Percentiles rank a stretch among this genome's conserved stretches.
Conservation (phyloP, 2,888 invertebrate genomes). For the Drosophila subquinaria region DNA sequence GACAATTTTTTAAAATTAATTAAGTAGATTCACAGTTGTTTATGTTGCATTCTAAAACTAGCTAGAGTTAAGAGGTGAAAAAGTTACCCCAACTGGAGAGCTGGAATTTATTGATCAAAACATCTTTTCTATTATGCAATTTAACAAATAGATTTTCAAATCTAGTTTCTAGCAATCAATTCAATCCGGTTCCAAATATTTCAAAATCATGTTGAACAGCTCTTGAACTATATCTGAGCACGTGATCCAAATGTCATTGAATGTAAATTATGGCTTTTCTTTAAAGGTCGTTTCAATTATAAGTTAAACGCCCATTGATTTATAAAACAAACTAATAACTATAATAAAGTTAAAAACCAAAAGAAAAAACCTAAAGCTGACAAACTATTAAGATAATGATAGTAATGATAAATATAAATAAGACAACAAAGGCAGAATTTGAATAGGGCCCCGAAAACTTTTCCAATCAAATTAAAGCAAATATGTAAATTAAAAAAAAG, state of each 20-base stretch:
- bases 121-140: neutral
- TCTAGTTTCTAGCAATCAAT: neutral
- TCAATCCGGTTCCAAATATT: slow-evolving; percentile 4
- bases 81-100: neutral
- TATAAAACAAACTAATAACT: slow-evolving; percentile 17
- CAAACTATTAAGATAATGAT: slow-evolving; percentile 26
- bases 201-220: neutral
- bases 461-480: slow-evolving; percentile 9
- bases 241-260: slow-evolving; percentile 62
- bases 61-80: neutral
- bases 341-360: slow-evolving; percentile 3
- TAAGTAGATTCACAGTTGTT: neutral
- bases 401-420: neutral
- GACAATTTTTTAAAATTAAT: neutral
- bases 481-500: slow-evolving; percentile 36
- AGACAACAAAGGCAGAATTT: slow-evolving; percentile 3
- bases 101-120: neutral
- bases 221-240: slow-evolving; percentile 31
- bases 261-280: slow-evolving; percentile 63
- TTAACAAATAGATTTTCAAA: neutral
- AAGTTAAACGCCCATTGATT: slow-evolving; percentile 29
- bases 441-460: slow-evolving; percentile 5
- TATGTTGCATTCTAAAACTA: neutral
- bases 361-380: neutral
- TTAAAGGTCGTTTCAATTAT: slow-evolving; percentile 49